Evolutionary conservation across 2,888 invertebrate species (phyloP), one percentile per base, ranked within the genome.

Genomic region (Torymus aiolomorphi): DNA sequence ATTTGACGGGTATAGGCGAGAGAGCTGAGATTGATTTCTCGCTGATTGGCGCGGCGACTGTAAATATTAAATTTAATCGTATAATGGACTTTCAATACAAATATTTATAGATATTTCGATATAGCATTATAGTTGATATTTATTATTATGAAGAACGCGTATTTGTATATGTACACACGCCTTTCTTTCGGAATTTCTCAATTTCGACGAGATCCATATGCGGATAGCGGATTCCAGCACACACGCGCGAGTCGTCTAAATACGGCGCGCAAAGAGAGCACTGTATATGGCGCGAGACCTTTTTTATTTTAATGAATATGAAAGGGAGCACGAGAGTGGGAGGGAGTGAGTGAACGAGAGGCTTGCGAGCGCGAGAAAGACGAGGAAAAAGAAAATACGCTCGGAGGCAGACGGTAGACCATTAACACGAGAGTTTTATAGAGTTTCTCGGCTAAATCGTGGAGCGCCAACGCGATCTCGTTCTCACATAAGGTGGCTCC

Each of bases 301-400:
- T 75, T 75, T 81, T 78, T 78, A 76, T 78, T 81, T 81, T 78
- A 81, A 81, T 76, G 81, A 78, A 78, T 81, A 75, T 76, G 71
- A 78, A 78, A 78, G 75, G 66, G 20, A 81, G 67, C 16, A 49
- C 62, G 76, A 70, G 79, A 42, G 71, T 24, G 24, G 20, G 16
- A 54, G 24, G 1, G 57, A 57, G 24, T 52, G 10, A 54, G 24
- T 2, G 57, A 57, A 12, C 49, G 10, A 56, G 18, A 62, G 52
- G 57, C 18, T 13, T 8, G 24, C 20, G 69, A 42, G 57, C 18
- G 73, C n/a, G 14, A 62, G 49, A 51, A 61, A 42, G 42, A 42
- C 42, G 63, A 71, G 52, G 56, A 76, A 81, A 76, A 72, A 77
- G 74, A 63, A 80, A 80, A 75, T 75, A 49, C 18, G 56, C 65